These are phyloP conservation scores for Synergus umbraculus DNA, from an alignment of 2,888 invertebrate species.

Conservation along the genomic window DNA sequence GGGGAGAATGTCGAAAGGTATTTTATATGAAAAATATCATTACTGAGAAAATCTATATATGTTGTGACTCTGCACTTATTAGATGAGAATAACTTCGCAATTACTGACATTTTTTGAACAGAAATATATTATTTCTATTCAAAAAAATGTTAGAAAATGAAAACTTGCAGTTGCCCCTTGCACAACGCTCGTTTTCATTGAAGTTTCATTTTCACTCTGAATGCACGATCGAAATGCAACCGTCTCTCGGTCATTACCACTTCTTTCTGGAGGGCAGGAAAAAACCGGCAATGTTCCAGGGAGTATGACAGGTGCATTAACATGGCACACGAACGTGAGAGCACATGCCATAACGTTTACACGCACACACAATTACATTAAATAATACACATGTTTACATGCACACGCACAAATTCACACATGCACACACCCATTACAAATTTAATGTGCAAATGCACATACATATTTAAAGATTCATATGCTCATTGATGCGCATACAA, in stretches of 20 bases:
- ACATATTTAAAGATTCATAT: background rate
- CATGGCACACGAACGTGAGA: constrained; percentile 35
- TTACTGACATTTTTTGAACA: background rate
- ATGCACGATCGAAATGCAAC: constrained; percentile 30
- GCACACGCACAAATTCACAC: no score
- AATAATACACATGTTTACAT: background rate
- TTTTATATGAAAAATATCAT: background rate
- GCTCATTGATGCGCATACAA: background rate
- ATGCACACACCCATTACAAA: no score
- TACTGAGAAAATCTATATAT: constrained; percentile 10
- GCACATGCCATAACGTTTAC: constrained; percentile 38
- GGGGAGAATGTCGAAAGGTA: background rate
- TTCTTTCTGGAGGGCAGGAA: constrained; percentile 37
- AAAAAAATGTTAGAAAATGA: background rate
- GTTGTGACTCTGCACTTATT: no score
- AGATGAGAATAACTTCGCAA: background rate
- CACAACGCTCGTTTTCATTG: constrained; percentile 2
- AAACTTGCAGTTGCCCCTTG: background rate
- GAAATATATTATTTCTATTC: no score
- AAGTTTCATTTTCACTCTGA: constrained; percentile 35
- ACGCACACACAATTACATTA: background rate
- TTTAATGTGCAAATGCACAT: background rate
- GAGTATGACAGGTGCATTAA: constrained; percentile 42
- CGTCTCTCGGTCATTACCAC: constrained; percentile 40
- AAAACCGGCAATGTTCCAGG: constrained; percentile 31